These are phyloP conservation scores for Chionodraco myersi DNA, from an alignment of 2,113 vertebrate species.

Conservation along the genomic window DNA sequence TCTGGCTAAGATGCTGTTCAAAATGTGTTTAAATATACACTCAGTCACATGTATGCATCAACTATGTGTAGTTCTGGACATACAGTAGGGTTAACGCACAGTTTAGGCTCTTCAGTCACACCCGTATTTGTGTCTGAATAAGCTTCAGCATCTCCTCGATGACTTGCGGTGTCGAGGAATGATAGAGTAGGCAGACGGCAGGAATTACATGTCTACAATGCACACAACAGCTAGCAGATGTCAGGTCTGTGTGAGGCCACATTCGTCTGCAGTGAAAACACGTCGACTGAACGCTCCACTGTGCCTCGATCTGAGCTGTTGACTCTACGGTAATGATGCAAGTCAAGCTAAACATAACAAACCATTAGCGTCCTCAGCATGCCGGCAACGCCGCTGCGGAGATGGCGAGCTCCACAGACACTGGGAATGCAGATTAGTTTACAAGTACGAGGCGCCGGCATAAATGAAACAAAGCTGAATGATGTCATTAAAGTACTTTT, in stretches of 20 bases:
- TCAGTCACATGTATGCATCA: too few species aligned
- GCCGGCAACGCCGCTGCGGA: slow-evolving; percentile 54
- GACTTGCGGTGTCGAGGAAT: slow-evolving; percentile 34
- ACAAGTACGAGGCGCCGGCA: slow-evolving; percentile 16
- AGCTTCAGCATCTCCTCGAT: neutral
- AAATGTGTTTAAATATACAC: too few species aligned
- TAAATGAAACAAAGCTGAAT: slow-evolving; percentile 43
- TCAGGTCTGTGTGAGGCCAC: slow-evolving; percentile 76
- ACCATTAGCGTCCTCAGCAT: slow-evolving; percentile 76
- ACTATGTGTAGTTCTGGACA: too few species aligned
- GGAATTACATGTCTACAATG: slow-evolving; percentile 72
- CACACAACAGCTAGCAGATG: slow-evolving; percentile 77
- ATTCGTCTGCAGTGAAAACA: slow-evolving; percentile 72
- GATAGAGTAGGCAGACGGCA: slow-evolving; percentile 59
- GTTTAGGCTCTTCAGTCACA: neutral
- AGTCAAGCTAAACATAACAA: slow-evolving; percentile 82
- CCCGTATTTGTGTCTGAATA: slow-evolving; percentile 13
- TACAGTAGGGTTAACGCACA: too few species aligned
- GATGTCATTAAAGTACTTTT: slow-evolving; percentile 21
- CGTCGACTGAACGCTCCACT: slow-evolving; percentile 68
- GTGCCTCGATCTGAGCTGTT: slow-evolving; percentile 78
- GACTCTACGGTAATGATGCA: slow-evolving; percentile 81
- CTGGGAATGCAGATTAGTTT: slow-evolving; percentile 65
- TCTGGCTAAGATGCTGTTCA: too few species aligned
- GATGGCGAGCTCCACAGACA: slow-evolving; percentile 59